phyloP scores from a whole-genome alignment of 2,113 vertebrate species.

The Semicossyphus pulcher region DNA sequence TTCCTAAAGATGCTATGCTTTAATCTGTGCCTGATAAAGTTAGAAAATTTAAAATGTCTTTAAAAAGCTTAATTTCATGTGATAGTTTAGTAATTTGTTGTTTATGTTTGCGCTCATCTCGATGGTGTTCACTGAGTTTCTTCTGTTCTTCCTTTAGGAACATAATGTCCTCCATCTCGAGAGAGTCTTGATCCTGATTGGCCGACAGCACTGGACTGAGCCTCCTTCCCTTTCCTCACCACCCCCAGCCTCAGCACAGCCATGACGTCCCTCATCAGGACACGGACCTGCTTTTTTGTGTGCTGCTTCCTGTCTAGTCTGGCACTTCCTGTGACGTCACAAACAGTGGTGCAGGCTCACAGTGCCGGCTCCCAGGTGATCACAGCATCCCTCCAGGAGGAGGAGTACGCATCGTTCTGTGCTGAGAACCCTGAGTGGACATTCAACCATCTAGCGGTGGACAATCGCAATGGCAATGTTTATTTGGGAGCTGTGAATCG shows the following conservation, averaged over 20 bases:
- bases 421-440: constrained; percentile 89
- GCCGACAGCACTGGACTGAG: constrained; percentile 71
- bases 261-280: constrained; percentile 87
- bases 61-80: constrained; percentile 1
- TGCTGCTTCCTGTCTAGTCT: constrained; percentile 89
- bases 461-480: constrained; percentile 94
- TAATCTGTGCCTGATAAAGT: constrained; percentile 44
- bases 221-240: constrained; percentile 65
- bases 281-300: constrained; percentile 88
- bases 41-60: constrained; percentile 10
- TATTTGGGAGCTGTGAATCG: constrained; percentile 96
- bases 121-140: constrained; percentile 35
- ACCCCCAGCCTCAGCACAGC: constrained; percentile 69
- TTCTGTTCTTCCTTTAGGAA: constrained; percentile 51
- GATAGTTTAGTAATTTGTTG: background rate
- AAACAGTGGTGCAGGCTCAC: constrained; percentile 78
- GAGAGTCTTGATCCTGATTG: constrained; percentile 80
- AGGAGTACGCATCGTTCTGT: constrained; percentile 88
- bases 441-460: constrained; percentile 97
- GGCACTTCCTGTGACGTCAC: constrained; percentile 63
- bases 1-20: constrained; percentile 24
- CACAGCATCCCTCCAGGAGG: constrained; percentile 80
- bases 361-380: constrained; percentile 81
- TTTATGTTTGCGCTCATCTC: constrained; percentile 2
- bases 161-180: constrained; percentile 70